These are phyloP conservation scores for Daubentonia madagascariensis DNA, from an alignment of 2,113 vertebrate species.

Conservation along the genomic window DNA sequence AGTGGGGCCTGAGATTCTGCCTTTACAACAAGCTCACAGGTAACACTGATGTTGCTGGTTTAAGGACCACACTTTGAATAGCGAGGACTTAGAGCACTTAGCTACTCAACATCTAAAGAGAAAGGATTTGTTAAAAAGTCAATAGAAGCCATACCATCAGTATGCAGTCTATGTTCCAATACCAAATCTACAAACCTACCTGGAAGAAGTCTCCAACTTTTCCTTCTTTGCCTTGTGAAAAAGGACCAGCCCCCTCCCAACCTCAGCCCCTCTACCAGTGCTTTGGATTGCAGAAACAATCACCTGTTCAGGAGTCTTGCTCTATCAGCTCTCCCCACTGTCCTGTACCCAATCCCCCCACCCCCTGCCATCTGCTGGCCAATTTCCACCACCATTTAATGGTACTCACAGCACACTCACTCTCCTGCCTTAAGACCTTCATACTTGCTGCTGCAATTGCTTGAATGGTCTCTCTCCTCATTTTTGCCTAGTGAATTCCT, in stretches of 20 bases:
- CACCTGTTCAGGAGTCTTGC: neutral
- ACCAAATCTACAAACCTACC: neutral
- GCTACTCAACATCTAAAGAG: neutral
- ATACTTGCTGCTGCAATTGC: neutral
- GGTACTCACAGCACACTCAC: no score
- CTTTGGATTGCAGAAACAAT: neutral
- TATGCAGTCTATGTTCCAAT: neutral
- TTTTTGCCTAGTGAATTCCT: neutral
- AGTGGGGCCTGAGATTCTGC: neutral
- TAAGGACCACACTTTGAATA: neutral
- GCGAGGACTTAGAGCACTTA: neutral
- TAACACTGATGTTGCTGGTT: neutral
- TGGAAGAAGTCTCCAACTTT: neutral
- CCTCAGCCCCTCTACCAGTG: neutral
- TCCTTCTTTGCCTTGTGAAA: neutral
- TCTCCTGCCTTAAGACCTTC: neutral
- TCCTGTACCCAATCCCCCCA: neutral
- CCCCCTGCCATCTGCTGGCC: neutral
- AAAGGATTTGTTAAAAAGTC: neutral
- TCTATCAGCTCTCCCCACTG: neutral
- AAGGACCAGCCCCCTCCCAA: neutral
- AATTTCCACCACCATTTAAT: neutral
- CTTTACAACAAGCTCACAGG: neutral
- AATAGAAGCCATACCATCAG: neutral
- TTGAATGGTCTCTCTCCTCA: neutral